Base-by-base conservation (phyloP, 2,888 invertebrate genomes). In the Pseudococcus longispinus region DNA sequence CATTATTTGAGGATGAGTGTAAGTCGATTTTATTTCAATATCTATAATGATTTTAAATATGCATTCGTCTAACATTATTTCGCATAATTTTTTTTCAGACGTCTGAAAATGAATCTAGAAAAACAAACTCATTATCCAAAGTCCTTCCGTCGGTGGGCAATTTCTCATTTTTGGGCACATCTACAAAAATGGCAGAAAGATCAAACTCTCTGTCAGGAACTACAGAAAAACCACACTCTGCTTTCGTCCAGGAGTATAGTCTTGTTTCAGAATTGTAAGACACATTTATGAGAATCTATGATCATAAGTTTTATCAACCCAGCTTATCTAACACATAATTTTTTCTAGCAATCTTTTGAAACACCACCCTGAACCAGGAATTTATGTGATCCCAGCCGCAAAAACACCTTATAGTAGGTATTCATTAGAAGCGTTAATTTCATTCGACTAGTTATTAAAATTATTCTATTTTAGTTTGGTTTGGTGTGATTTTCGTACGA, bases 251-350 rank as follows among this genome's bases (percentile, higher is more conserved):
- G 90, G 97, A 98, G 91, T 97, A 97, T 90, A 94, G 95, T 89
- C 94, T 97, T 89, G 93, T 97, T 91, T 96, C 97, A 4, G 97
- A 98, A 92, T 98, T 97, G 97, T 97, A 93, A 94, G 95, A 86
- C 15, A 46, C n/a, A 23, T 9, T 20, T 18, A 1, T 42, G 20
- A 18, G n/a, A 60, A 9, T 18, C n/a, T n/a, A 46, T 1, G 46
- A 8, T n/a, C 5, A 3, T n/a, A 3, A n/a, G 4, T n/a, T 51
- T n/a, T n/a, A 46, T 51, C 3, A n/a, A n/a, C n/a, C 3, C n/a
- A n/a, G 18, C n/a, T 51, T 15, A 15, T 51, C 6, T 46, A 11
- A 46, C 9, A 15, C 9, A 46, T 15, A n/a, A 51, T n/a, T 51
- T 18, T 18, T 93, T 94, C 89, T 90, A 97, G 96, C 91, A 95